A percentile compares a stretch with the other conserved stretches of the same genome.
Conservation (phyloP, 2,888 invertebrate species). For the Chymomyza amoena region DNA sequence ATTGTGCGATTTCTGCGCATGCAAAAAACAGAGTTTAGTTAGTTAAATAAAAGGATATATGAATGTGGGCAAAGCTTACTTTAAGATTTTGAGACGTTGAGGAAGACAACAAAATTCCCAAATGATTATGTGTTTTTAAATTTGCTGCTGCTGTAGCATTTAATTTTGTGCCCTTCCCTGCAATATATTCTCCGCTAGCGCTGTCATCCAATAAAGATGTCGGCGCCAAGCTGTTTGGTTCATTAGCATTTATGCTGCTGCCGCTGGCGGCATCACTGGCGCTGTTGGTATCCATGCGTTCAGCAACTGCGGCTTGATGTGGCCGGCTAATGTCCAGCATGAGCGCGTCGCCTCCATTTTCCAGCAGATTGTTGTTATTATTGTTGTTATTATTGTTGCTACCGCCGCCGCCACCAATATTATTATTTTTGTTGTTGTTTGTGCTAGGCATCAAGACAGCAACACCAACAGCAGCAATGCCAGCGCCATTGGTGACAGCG, state of each 20-base stretch:
- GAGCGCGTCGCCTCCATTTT: conserved; percentile 40
- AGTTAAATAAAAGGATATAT: background rate
- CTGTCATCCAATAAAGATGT: conserved; percentile 3
- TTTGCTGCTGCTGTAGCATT: conserved; percentile 32
- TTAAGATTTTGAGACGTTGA: conserved; percentile 42
- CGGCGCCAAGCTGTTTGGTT: conserved; percentile 30
- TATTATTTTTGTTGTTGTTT: conserved; percentile 19
- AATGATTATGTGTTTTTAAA: conserved; percentile 32
- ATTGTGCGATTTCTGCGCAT: background rate
- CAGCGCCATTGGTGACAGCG: conserved; percentile 21
- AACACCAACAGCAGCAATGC: background rate
- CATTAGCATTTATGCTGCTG: conserved; percentile 32
- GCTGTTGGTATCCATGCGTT: conserved; percentile 30
- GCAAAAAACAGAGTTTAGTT: too few species aligned
- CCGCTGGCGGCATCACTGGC: conserved; percentile 20
- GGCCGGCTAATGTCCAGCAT: conserved; percentile 32
- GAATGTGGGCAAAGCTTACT: conserved; percentile 31
- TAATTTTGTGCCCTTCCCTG: conserved; percentile 34
- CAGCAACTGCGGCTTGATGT: conserved; percentile 11
- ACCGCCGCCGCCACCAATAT: conserved; percentile 31
- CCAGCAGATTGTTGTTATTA: conserved; percentile 32
- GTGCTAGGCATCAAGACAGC: background rate
- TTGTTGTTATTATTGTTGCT: conserved; percentile 19
- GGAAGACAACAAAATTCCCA: conserved; percentile 33
- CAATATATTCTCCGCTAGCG: conserved; percentile 28